phyloP scores from a whole-genome alignment of 2,888 invertebrate genomes.

The Ophion costatus region DNA sequence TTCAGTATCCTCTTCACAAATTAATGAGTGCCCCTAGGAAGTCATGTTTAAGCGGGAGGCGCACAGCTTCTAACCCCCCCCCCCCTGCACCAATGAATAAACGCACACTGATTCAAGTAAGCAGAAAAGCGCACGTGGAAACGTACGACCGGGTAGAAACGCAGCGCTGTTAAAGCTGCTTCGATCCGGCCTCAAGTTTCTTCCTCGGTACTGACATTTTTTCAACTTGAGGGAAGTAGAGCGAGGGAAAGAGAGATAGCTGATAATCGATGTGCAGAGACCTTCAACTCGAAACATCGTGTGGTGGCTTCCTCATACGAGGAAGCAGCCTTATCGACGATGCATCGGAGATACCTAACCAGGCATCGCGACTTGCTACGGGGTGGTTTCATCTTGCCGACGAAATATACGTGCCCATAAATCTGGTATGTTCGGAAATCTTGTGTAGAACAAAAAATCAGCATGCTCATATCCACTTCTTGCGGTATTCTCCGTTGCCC shows the following conservation, averaged over 20 bases:
- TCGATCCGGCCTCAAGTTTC: conserved; percentile 67
- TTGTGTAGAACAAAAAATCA: conserved; percentile 13
- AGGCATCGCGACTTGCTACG: conserved; percentile 21
- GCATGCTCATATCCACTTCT: neutral
- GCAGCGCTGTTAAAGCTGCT: conserved; percentile 51
- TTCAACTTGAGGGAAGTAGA: conserved; percentile 18
- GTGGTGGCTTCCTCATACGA: conserved; percentile 40
- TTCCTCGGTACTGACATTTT: neutral
- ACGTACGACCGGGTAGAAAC: conserved; percentile 6
- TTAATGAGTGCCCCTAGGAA: conserved; percentile 65
- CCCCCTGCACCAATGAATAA: conserved; percentile 28
- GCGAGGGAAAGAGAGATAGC: conserved; percentile 37
- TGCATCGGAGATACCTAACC: conserved; percentile 46
- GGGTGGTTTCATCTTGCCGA: conserved; percentile 52
- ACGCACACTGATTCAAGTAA: neutral
- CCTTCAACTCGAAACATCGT: conserved; percentile 58
- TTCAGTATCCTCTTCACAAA: conserved; percentile 68
- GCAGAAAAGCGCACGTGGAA: neutral
- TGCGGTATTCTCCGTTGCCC: neutral
- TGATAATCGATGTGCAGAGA: conserved; percentile 58
- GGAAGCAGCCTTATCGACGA: conserved; percentile 55
- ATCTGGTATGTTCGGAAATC: conserved; percentile 5
- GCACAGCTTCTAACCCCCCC: conserved; percentile 21
- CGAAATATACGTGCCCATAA: conserved; percentile 15
- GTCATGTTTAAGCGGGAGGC: conserved; percentile 21